Evolutionary conservation across 53 echinoderm and acorn worm species (phyloP).

Genomic region (Luidia sarsii): DNA sequence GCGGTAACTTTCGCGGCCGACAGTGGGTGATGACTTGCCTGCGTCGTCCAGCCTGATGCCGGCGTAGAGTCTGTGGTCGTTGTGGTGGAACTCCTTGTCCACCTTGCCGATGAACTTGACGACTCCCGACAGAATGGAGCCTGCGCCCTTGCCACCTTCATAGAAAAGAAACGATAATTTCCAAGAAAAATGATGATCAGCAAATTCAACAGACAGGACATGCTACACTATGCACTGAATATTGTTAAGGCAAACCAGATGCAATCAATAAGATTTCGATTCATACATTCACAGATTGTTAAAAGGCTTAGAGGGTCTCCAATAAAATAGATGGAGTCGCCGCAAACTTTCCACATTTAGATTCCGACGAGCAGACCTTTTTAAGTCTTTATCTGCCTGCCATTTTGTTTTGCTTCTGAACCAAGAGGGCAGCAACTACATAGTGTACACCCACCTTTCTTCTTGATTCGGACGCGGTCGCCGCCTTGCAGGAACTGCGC

Average conservation of each 20-base stretch:
- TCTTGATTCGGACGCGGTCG: slow-evolving; percentile 83
- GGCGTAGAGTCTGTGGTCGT: slow-evolving; percentile 81
- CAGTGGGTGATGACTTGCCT: slow-evolving; percentile 77
- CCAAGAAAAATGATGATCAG: neutral
- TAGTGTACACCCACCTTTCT: slow-evolving; percentile 38
- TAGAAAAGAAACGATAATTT: neutral
- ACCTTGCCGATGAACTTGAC: slow-evolving; percentile 92
- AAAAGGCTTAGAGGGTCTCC: too few relatives aligned
- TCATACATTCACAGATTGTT: too few relatives aligned
- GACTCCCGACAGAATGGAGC: slow-evolving; percentile 67
- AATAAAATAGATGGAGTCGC: too few relatives aligned
- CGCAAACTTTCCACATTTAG: too few relatives aligned
- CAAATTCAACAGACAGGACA: neutral
- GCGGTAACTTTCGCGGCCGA: neutral
- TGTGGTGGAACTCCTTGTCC: slow-evolving; percentile 66
- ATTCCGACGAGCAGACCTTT: too few relatives aligned
- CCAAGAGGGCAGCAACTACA: neutral
- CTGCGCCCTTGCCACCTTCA: slow-evolving; percentile 69
- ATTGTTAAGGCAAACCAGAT: too few relatives aligned
- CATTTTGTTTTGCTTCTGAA: too few relatives aligned
- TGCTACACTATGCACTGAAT: too few relatives aligned
- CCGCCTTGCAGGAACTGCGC: slow-evolving; percentile 85
- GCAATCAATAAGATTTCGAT: too few relatives aligned
- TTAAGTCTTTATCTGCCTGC: too few relatives aligned
- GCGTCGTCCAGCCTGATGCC: slow-evolving; percentile 90